phyloP scores from a whole-genome alignment of 2,888 invertebrate species.

The Stenchaetothrips biformis region DNA sequence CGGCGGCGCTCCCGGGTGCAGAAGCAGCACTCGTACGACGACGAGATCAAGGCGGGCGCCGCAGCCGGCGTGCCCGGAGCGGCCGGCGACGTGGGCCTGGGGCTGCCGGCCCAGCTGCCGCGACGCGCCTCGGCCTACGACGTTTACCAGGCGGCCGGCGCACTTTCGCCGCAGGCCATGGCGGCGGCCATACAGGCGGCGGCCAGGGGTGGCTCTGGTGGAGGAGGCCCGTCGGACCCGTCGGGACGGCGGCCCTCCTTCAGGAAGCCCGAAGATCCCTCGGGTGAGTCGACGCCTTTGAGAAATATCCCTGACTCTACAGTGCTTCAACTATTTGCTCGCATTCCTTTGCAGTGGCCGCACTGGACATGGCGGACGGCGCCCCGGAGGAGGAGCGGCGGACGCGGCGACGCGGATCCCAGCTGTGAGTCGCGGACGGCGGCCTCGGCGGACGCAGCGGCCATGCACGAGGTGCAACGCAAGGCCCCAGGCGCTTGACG shows the following conservation, averaged over 20 bases:
- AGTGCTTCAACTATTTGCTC: conserved; percentile 15
- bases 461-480: not conserved
- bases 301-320: conserved; percentile 14
- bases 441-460: not conserved
- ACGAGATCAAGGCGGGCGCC: conserved; percentile 57
- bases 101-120: conserved; percentile 68
- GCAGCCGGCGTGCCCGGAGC: conserved; percentile 56
- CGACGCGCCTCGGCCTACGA: conserved; percentile 80
- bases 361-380: conserved; percentile 56
- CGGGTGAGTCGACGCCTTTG: conserved; percentile 28
- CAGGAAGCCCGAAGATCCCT: conserved; percentile 40
- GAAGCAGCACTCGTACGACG: conserved; percentile 79
- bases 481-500: not conserved
- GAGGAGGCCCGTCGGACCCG: conserved; percentile 35
- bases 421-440: conserved; percentile 60
- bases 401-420: conserved; percentile 71
- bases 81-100: conserved; percentile 53
- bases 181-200: conserved; percentile 43
- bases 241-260: conserved; percentile 46
- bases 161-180: conserved; percentile 36
- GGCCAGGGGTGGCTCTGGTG: conserved; percentile 41
- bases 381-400: conserved; percentile 70
- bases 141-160: conserved; percentile 62
- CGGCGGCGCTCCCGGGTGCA: conserved; percentile 60
- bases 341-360: conserved; percentile 39